Evolutionary conservation across 2,113 vertebrate species (phyloP).

Genomic region (Donacobius atricapilla): DNA sequence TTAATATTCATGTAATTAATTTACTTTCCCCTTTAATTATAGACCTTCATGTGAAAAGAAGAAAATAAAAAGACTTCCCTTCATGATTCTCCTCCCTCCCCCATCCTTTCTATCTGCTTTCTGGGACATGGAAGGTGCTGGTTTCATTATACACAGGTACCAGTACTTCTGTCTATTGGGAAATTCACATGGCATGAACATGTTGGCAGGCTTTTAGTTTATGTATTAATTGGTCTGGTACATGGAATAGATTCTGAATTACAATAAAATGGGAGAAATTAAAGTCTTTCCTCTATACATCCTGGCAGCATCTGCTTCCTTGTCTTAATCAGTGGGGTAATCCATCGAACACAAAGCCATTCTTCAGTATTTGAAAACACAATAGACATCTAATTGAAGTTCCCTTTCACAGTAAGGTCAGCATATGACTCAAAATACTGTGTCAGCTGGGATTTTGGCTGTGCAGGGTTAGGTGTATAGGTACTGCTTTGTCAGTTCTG

Average conservation of each 20-base stretch:
- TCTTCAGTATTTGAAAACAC: constrained; percentile 43
- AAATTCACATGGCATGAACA: not conserved
- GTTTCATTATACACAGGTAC: constrained; percentile 9
- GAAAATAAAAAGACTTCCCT: constrained; percentile 47
- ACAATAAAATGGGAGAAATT: not conserved
- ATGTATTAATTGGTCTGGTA: not conserved
- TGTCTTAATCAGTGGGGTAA: constrained; percentile 16
- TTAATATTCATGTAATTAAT: constrained; percentile 83
- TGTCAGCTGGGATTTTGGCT: not conserved
- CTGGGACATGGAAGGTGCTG: constrained; percentile 20
- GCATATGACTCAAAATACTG: constrained; percentile 5
- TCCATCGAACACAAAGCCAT: constrained; percentile 20
- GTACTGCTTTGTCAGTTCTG: not conserved
- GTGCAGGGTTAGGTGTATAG: not conserved
- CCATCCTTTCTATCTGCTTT: constrained; percentile 40
- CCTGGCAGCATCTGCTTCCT: constrained; percentile 38
- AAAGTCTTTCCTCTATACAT: not conserved
- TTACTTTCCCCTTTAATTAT: constrained; percentile 75
- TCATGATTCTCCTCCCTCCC: constrained; percentile 31
- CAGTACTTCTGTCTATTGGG: not conserved
- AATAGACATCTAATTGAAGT: constrained; percentile 9
- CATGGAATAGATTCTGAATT: not conserved
- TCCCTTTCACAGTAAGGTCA: constrained; percentile 3
- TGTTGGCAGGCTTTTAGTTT: not conserved
- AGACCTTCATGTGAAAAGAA: constrained; percentile 50